These are phyloP conservation scores for Halocynthia roretzi DNA, from an alignment of 23 tunicate species.

Conservation along the genomic window DNA sequence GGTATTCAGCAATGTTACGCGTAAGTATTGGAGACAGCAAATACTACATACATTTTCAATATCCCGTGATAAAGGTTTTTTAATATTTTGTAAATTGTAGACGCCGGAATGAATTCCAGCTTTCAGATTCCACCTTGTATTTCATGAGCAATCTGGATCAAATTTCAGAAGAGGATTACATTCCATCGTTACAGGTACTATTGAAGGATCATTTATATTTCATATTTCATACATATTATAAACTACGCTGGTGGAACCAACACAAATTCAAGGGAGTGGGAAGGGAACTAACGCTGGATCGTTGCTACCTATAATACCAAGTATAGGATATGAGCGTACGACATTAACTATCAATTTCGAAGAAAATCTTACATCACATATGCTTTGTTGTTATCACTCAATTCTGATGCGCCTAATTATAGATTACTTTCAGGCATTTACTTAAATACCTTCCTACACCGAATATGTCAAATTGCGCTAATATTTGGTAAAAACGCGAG, in stretches of 20 bases:
- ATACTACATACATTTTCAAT: neutral
- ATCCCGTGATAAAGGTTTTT: neutral
- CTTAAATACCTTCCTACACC: too few species aligned
- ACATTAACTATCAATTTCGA: too few species aligned
- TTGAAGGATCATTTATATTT: neutral
- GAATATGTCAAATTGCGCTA: too few species aligned
- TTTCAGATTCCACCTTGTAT: slow-evolving; percentile 76
- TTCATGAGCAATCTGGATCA: slow-evolving; percentile 56
- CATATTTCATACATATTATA: neutral
- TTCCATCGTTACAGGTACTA: slow-evolving; percentile 82
- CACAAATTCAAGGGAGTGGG: too few species aligned
- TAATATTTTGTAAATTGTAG: slow-evolving; percentile 38
- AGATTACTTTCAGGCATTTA: too few species aligned
- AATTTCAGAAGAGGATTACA: slow-evolving; percentile 39
- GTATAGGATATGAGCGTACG: too few species aligned
- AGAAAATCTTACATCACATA: too few species aligned
- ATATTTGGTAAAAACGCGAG: too few species aligned
- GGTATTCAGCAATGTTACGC: slow-evolving; percentile 72
- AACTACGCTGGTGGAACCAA: neutral
- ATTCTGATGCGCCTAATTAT: too few species aligned
- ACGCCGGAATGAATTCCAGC: slow-evolving; percentile 86
- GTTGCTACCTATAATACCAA: neutral
- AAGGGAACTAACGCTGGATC: too few species aligned
- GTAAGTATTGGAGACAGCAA: slow-evolving; percentile 28
- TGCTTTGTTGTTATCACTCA: too few species aligned